Evolutionary conservation across 2,888 invertebrate genomes (phyloP).

Genomic region (Tenthredo amoena): DNA sequence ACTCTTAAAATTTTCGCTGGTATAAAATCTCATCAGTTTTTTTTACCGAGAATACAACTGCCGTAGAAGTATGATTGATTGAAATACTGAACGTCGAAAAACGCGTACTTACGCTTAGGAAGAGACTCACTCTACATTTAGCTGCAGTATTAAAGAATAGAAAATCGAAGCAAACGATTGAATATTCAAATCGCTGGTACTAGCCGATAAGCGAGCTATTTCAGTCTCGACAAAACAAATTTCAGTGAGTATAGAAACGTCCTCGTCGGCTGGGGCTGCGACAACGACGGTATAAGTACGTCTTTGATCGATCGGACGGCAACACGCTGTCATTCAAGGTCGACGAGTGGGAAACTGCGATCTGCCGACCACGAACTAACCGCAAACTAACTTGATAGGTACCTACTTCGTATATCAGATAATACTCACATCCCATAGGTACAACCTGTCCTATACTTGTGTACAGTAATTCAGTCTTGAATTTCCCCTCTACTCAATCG

Average conservation of each 20-base stretch:
- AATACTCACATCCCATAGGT: background rate
- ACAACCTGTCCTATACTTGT: background rate
- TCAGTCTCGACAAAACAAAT: conserved; percentile 13
- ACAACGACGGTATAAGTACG: conserved; percentile 27
- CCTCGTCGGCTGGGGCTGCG: background rate
- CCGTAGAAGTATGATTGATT: background rate
- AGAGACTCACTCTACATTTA: background rate
- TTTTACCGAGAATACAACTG: background rate
- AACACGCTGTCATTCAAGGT: conserved; percentile 41
- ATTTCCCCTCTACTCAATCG: background rate
- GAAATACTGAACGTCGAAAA: background rate
- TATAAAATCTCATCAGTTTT: background rate
- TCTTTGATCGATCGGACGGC: conserved; percentile 34
- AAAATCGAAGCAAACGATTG: background rate
- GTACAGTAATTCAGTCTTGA: background rate
- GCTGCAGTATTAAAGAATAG: background rate
- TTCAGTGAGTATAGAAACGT: background rate
- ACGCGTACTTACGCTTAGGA: background rate
- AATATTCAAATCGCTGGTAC: background rate
- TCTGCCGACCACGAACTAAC: conserved; percentile 27
- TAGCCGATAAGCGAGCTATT: background rate
- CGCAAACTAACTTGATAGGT: conserved; percentile 37
- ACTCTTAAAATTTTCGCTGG: background rate
- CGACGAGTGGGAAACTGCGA: conserved; percentile 24
- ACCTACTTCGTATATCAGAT: background rate